These are phyloP conservation scores for Mus spicilegus DNA, from an alignment of 2,113 vertebrate genomes.

Conservation along the genomic window DNA sequence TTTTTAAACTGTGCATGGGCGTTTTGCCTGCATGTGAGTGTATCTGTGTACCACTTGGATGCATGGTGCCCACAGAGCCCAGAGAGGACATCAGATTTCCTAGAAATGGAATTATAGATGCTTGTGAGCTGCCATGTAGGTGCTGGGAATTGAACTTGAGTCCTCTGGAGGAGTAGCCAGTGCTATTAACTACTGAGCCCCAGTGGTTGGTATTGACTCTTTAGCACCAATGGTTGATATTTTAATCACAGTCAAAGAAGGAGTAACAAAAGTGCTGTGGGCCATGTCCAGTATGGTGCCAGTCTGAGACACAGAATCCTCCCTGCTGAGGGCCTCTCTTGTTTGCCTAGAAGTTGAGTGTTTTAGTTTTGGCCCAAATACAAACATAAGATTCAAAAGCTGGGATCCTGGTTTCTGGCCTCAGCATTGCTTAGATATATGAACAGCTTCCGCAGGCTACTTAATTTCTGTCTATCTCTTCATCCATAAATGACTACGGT, in stretches of 20 bases:
- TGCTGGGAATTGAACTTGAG: not conserved
- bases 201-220: no score
- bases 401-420: not conserved
- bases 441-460: not conserved
- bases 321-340: not conserved
- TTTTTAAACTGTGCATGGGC: not conserved
- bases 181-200: not conserved
- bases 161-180: not conserved
- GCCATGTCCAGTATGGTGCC: not conserved
- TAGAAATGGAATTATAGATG: not conserved
- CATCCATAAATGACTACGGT: not conserved
- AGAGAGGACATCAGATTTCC: not conserved
- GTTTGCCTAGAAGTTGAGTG: not conserved
- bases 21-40: not conserved
- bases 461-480: constrained; percentile 37
- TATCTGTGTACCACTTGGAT: not conserved
- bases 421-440: not conserved
- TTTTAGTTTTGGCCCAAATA: constrained; percentile 26
- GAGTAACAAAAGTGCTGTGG: not conserved
- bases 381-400: not conserved
- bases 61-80: not conserved
- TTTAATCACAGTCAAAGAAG: constrained; percentile 27
- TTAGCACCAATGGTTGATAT: not conserved
- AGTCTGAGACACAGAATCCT: not conserved
- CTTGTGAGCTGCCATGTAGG: not conserved